Conservation (phyloP, 64 coral and sea anemone genomes). For the Pachyseris speciosa region DNA sequence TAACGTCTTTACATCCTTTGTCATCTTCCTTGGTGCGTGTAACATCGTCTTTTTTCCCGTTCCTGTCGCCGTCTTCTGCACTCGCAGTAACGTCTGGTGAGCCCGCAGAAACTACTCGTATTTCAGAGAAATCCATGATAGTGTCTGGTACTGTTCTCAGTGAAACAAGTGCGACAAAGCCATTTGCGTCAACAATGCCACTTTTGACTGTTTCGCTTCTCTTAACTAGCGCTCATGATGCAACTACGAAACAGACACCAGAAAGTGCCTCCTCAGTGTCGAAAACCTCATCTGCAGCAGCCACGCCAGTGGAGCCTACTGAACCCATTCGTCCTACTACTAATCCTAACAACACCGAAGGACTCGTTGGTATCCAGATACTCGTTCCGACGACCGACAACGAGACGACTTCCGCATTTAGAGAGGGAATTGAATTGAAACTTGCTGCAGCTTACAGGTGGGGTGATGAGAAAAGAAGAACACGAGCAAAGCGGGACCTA, state of each 20-base stretch:
- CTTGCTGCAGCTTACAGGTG: conserved; percentile 12
- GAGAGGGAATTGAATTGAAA: background rate
- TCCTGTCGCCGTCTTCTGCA: background rate
- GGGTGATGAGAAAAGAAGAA: conserved; percentile 14
- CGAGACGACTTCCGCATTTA: background rate
- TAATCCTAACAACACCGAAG: background rate
- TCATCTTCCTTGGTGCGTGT: background rate
- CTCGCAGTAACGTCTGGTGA: background rate
- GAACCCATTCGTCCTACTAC: conserved; percentile 2
- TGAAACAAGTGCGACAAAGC: background rate
- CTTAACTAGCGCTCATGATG: background rate
- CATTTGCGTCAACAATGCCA: background rate
- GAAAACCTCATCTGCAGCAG: background rate
- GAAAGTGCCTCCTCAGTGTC: background rate
- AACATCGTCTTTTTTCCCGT: background rate
- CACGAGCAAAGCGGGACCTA: conserved; percentile 7
- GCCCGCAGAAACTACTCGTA: background rate
- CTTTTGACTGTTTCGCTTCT: background rate
- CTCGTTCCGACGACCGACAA: conserved; percentile 14
- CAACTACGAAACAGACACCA: background rate
- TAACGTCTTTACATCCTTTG: background rate
- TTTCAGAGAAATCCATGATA: background rate
- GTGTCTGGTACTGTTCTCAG: background rate
- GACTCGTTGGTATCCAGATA: conserved; percentile 22
- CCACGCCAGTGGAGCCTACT: background rate